A percentile compares a stretch with the other conserved stretches of the same genome.
phyloP scores from a whole-genome alignment of 2,113 vertebrate species.

The Rhineura floridana region DNA sequence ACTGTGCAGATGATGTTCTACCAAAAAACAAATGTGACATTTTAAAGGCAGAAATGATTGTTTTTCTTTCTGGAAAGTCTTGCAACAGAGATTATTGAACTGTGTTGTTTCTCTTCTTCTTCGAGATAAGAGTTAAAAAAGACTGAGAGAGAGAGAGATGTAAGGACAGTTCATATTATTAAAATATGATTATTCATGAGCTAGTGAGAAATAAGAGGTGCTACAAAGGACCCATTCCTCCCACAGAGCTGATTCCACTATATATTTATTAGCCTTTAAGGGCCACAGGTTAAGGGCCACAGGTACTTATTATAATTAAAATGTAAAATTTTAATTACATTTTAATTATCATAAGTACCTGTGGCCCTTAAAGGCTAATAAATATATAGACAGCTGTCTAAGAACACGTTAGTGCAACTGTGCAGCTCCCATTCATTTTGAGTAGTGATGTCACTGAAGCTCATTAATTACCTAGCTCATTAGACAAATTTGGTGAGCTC shows the following conservation, averaged over 20 bases:
- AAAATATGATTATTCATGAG: background rate
- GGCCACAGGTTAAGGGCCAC: no score
- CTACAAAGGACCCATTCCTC: background rate
- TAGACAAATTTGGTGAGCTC: background rate
- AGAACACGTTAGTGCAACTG: background rate
- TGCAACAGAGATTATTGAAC: background rate
- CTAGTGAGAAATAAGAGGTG: background rate
- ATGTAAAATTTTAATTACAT: no score
- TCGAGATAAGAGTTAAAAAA: background rate
- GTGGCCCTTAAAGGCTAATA: no score
- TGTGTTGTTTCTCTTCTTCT: no score
- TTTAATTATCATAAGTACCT: no score
- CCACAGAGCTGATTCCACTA: background rate
- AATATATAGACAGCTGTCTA: background rate
- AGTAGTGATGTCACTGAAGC: background rate
- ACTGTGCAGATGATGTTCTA: background rate
- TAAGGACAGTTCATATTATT: background rate
- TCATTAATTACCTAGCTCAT: background rate
- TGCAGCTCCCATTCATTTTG: background rate
- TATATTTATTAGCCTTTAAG: background rate
- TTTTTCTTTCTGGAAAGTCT: background rate
- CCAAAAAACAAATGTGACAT: background rate
- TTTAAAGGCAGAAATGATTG: conserved; percentile 3
- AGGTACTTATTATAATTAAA: no score
- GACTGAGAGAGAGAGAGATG: no score